phyloP scores from a whole-genome alignment of 2,113 vertebrate genomes.

The Solenodon paradoxus region DNA sequence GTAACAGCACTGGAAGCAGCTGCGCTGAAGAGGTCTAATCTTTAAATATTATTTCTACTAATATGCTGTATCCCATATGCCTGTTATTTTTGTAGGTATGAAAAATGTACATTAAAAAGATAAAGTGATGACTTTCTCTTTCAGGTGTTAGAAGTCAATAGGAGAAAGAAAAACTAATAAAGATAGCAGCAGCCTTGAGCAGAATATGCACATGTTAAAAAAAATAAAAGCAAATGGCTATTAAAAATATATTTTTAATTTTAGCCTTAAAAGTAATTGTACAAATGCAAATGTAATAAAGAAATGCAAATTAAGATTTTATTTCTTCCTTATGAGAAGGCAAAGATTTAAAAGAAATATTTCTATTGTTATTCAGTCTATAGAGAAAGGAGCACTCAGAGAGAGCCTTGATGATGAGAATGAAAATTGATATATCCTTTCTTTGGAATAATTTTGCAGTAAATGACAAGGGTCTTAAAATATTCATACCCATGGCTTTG shows the following conservation, averaged over 20 bases:
- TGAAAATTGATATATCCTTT: background rate
- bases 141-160: background rate
- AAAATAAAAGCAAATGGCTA: background rate
- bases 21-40: background rate
- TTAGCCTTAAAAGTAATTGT: background rate
- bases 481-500: background rate
- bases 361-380: background rate
- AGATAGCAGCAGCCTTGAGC: background rate
- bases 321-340: background rate
- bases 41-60: background rate
- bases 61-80: background rate
- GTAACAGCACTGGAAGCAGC: too few relatives aligned
- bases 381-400: background rate
- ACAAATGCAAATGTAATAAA: conserved; percentile 5
- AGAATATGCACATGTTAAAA: background rate
- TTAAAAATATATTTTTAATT: background rate
- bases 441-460: background rate
- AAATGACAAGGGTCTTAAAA: background rate
- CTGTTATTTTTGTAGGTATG: background rate
- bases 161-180: background rate
- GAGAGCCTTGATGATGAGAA: background rate
- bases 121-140: background rate
- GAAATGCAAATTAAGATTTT: background rate
- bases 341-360: background rate
- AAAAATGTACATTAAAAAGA: background rate